Percentiles rank a stretch among this genome's conserved stretches.
phyloP scores from a whole-genome alignment of 2,888 invertebrate genomes.

The Venusia cambrica region DNA sequence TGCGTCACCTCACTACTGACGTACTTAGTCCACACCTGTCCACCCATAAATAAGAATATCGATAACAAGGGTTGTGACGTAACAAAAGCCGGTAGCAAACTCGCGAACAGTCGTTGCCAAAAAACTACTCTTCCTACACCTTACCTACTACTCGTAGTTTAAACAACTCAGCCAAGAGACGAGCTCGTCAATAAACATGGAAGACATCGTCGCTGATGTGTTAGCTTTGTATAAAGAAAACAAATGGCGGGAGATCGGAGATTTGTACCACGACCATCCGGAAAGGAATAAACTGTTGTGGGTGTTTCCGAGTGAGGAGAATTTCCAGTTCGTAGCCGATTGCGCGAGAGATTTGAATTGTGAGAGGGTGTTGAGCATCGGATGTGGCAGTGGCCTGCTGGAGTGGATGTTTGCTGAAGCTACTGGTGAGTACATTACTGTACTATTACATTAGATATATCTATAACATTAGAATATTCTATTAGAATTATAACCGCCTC shows the following conservation, averaged over 20 bases:
- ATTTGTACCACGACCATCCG: constrained; percentile 69
- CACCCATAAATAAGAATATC: constrained; percentile 38
- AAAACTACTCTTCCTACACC: constrained; percentile 11
- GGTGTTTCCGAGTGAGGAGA: constrained; percentile 86
- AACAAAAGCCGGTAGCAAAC: constrained; percentile 22
- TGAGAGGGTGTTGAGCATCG: constrained; percentile 83
- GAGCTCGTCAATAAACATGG: too few species aligned
- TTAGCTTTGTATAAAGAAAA: constrained; percentile 57
- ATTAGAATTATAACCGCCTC: too few species aligned
- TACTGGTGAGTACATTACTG: constrained; percentile 83
- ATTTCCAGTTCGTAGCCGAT: constrained; percentile 81
- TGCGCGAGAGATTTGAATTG: constrained; percentile 65
- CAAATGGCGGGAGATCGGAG: constrained; percentile 72
- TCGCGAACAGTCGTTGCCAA: constrained; percentile 42
- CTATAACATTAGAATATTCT: too few species aligned
- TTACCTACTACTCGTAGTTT: too few species aligned
- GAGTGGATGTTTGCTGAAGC: constrained; percentile 88
- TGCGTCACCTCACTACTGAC: too few species aligned
- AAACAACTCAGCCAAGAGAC: too few species aligned
- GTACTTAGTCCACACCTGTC: constrained; percentile 37
- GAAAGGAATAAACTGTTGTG: constrained; percentile 83
- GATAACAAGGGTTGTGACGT: constrained; percentile 34
- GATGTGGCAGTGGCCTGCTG: constrained; percentile 90
- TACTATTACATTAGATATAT: too few species aligned
- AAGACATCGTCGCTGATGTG: constrained; percentile 60